Conservation (phyloP, 2,888 invertebrate genomes). For the Drosophila pegasa region DNA sequence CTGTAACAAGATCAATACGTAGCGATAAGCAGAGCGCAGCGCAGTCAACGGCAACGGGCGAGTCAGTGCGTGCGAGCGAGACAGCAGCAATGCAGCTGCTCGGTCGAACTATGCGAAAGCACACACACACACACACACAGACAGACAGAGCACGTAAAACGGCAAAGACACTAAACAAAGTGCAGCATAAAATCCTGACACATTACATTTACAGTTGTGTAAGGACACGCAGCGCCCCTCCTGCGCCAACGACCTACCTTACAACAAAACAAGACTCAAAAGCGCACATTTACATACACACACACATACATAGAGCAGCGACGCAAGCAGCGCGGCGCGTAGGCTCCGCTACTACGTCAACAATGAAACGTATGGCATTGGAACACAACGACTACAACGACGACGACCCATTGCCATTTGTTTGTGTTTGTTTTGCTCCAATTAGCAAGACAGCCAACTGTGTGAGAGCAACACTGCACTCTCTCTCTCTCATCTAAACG, state of each 20-base stretch:
- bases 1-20: slow-evolving; percentile 72
- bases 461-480: slow-evolving; percentile 27
- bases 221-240: slow-evolving; percentile 67
- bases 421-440: slow-evolving; percentile 79
- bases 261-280: slow-evolving; percentile 42
- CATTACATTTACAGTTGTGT: slow-evolving; percentile 81
- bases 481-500: slow-evolving; percentile 4
- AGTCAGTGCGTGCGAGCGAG: slow-evolving; percentile 23
- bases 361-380: slow-evolving; percentile 71
- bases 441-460: slow-evolving; percentile 59
- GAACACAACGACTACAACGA: slow-evolving; percentile 57
- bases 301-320: slow-evolving; percentile 10
- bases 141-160: slow-evolving; percentile 4
- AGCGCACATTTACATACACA: neutral
- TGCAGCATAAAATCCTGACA: slow-evolving; percentile 78
- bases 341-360: slow-evolving; percentile 43
- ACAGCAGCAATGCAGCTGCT: slow-evolving; percentile 18
- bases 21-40: slow-evolving; percentile 41
- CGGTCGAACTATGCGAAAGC: slow-evolving; percentile 21
- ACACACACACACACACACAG: slow-evolving; percentile 6
- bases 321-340: slow-evolving; percentile 2
- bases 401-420: slow-evolving; percentile 72
- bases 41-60: neutral
- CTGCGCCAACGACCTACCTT: slow-evolving; percentile 59
- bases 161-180: slow-evolving; percentile 29